Percentiles rank a stretch among this genome's conserved stretches.
Conservation (phyloP, 2,113 vertebrate genomes). For the Microcebus jonahi region DNA sequence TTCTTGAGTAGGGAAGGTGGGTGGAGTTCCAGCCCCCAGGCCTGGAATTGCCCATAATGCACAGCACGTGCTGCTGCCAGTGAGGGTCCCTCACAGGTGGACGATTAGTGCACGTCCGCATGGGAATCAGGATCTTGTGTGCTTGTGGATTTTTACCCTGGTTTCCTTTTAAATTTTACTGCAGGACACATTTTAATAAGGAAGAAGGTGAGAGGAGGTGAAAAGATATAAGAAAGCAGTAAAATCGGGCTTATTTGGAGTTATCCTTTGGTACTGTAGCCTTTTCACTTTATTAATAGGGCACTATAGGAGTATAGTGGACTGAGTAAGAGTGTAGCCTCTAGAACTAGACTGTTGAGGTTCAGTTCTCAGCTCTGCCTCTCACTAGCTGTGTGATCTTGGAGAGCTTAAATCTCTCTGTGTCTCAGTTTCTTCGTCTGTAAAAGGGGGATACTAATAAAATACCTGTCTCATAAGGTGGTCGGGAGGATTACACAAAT, state of each 20-base stretch:
- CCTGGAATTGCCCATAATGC: neutral
- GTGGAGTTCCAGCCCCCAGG: neutral
- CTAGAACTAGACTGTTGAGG: neutral
- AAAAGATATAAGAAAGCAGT: neutral
- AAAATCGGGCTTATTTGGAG: neutral
- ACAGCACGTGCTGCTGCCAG: fast-evolving
- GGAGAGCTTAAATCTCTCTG: neutral
- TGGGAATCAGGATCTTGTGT: neutral
- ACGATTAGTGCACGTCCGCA: fast-evolving
- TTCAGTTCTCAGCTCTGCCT: neutral
- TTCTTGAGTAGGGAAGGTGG: neutral
- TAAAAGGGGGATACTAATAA: no score
- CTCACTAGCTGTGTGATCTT: neutral
- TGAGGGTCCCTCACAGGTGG: fast-evolving
- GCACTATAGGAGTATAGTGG: fast-evolving
- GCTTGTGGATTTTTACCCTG: neutral
- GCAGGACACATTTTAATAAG: neutral
- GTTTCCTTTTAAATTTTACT: neutral
- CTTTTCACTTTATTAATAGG: neutral
- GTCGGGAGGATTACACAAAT: no score
- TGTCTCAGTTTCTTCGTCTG: neutral
- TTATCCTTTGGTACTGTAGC: neutral
- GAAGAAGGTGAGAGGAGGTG: neutral
- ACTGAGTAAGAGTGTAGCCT: fast-evolving
- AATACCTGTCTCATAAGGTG: no score